Evolutionary conservation across 2,113 vertebrate species (phyloP).

Genomic region (Brachionichthys hirsutus): DNA sequence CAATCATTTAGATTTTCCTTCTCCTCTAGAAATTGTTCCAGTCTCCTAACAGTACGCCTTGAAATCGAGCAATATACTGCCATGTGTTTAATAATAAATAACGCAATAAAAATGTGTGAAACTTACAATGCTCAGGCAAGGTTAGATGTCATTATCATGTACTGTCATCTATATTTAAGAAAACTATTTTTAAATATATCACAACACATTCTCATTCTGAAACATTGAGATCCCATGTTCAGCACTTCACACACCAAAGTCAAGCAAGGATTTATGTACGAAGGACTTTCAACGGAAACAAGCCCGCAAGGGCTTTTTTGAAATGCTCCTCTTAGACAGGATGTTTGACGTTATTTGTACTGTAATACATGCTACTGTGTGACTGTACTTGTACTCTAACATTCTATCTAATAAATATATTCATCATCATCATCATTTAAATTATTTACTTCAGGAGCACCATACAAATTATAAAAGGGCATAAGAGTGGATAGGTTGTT

Average conservation of each 20-base stretch:
- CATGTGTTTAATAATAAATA: neutral
- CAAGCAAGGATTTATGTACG: constrained; percentile 20
- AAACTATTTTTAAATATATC: constrained; percentile 18
- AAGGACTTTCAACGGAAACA: too few species aligned
- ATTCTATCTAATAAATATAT: too few species aligned
- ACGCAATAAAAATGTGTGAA: neutral
- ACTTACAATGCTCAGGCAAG: neutral
- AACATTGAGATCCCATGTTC: constrained; percentile 11
- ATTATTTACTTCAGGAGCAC: too few species aligned
- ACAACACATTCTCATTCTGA: constrained; percentile 24
- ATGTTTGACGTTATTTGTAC: too few species aligned
- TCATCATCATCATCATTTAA: too few species aligned
- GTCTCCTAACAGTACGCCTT: neutral
- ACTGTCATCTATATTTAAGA: constrained; percentile 14
- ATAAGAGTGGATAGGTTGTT: neutral
- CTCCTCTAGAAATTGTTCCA: constrained; percentile 5
- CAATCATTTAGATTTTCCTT: neutral
- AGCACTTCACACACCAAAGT: constrained; percentile 24
- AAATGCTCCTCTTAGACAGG: too few species aligned
- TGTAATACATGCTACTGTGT: too few species aligned
- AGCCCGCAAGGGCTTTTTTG: too few species aligned
- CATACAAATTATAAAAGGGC: neutral
- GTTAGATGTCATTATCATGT: too few species aligned
- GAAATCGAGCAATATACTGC: neutral
- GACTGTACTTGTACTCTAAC: too few species aligned